A percentile compares a stretch with the other conserved stretches of the same genome.
These are phyloP conservation scores for Heliconius himera DNA, from an alignment of 1,140 invertebrate genomes.

Conservation along the genomic window DNA sequence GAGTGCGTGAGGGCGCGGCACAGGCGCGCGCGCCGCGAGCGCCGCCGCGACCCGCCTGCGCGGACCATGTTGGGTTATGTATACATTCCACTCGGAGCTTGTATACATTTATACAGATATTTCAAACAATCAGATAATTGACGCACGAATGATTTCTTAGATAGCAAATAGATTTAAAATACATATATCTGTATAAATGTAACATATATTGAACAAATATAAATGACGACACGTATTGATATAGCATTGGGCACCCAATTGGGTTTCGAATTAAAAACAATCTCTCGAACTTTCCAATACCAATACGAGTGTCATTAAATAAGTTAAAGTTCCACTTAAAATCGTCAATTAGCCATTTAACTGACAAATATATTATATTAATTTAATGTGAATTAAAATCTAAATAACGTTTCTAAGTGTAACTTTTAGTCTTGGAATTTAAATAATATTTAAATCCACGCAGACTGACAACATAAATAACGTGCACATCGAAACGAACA, in stretches of 20 bases:
- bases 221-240: background rate
- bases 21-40: conserved; percentile 71
- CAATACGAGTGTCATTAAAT: background rate
- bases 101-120: conserved; percentile 4
- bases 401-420: background rate
- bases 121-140: too few species aligned
- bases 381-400: background rate
- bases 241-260: background rate
- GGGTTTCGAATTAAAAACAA: background rate
- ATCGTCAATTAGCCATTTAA: background rate
- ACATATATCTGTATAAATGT: background rate
- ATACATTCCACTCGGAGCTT: background rate
- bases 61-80: conserved; percentile 41
- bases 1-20: conserved; percentile 61
- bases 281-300: background rate
- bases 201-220: background rate
- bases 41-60: conserved; percentile 73
- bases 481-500: background rate
- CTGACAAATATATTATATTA: too few species aligned
- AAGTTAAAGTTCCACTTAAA: background rate
- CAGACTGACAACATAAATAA: background rate
- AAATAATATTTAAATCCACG: background rate
- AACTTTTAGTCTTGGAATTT: background rate
- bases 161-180: too few species aligned
- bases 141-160: too few species aligned